A percentile compares a stretch with the other conserved stretches of the same genome.
Evolutionary conservation across 2,797 vertebrate genomes (phyloP).

Genomic region (Rhynchotus rufescens): DNA sequence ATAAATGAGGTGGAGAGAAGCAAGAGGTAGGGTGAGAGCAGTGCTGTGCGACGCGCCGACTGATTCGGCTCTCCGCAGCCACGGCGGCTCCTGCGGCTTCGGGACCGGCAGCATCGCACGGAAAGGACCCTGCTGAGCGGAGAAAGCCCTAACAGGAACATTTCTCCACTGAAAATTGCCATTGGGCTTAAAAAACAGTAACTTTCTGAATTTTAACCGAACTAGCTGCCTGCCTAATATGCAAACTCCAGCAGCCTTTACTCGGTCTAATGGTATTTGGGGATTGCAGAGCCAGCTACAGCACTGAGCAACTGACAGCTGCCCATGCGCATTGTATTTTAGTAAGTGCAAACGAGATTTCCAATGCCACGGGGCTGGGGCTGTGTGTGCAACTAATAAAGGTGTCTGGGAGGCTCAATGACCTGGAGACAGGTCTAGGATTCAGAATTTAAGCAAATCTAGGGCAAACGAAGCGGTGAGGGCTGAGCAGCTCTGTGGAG

Average conservation of each 20-base stretch:
- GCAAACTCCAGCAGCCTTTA: neutral
- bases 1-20: neutral
- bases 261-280: constrained; percentile 3
- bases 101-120: no score
- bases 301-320: neutral
- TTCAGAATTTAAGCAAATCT: neutral
- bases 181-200: neutral
- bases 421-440: neutral
- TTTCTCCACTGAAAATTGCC: neutral
- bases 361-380: neutral
- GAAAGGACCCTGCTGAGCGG: neutral
- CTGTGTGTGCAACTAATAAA: neutral
- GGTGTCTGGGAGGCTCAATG: neutral
- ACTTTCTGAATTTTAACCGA: neutral
- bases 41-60: neutral
- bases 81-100: neutral
- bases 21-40: neutral
- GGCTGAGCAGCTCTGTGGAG: neutral
- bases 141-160: neutral
- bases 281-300: neutral
- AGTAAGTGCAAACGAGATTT: neutral
- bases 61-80: neutral
- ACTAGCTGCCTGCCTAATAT: neutral
- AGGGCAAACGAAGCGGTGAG: neutral
- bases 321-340: neutral